A percentile compares a stretch with the other conserved stretches of the same genome.
Evolutionary conservation across 2,113 vertebrate genomes (phyloP).

Genomic region (Sitta europaea): DNA sequence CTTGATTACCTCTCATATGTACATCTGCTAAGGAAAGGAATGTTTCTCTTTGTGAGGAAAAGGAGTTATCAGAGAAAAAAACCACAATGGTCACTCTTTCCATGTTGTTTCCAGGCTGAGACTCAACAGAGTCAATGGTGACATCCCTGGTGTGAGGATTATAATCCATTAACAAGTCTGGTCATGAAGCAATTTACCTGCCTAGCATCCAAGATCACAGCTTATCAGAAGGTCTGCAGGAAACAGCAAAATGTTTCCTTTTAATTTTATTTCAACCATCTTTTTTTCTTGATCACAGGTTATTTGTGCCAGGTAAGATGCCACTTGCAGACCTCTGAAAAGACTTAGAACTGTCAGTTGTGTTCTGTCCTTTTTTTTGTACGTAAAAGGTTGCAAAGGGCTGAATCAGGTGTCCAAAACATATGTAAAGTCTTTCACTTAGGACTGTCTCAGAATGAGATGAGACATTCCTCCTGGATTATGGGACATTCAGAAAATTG

Average conservation of each 20-base stretch:
- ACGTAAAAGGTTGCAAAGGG: not conserved
- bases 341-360: not conserved
- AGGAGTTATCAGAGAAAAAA: not conserved
- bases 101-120: not conserved
- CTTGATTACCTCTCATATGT: not conserved
- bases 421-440: not conserved
- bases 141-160: not conserved
- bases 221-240: not conserved
- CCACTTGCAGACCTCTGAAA: not conserved
- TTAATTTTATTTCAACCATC: not conserved
- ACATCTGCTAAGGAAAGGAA: not conserved
- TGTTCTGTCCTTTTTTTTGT: not conserved
- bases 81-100: not conserved
- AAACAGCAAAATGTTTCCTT: not conserved
- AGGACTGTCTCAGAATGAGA: not conserved
- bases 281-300: not conserved
- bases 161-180: not conserved
- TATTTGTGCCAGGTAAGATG: not conserved
- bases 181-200: not conserved
- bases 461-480: not conserved
- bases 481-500: not conserved
- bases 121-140: not conserved
- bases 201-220: not conserved
- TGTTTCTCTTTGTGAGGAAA: not conserved
- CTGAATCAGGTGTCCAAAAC: not conserved